Conservation (phyloP, 2,113 vertebrate genomes). For the Rutilus rutilus region DNA sequence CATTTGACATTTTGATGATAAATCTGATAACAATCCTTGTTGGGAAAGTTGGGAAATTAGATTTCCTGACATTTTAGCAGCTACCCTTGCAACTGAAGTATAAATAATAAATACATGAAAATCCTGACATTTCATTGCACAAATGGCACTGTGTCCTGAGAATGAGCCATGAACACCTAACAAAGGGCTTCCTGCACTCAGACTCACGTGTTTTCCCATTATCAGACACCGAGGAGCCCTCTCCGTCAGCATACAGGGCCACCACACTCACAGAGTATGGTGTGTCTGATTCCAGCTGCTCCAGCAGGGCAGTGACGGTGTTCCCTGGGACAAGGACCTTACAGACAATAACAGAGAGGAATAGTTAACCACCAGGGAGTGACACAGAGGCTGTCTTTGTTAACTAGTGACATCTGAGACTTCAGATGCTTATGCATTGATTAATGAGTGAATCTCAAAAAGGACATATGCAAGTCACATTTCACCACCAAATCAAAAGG, state of each 20-base stretch:
- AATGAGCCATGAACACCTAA: not conserved
- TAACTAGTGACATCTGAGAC: not conserved
- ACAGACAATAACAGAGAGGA: slow-evolving; percentile 23
- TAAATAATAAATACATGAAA: not conserved
- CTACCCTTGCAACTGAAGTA: too few species aligned
- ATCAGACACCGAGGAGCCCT: slow-evolving; percentile 81
- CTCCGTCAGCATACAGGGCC: slow-evolving; percentile 90
- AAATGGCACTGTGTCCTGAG: not conserved
- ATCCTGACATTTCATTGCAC: not conserved
- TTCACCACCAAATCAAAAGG: not conserved
- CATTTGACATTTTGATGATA: not conserved
- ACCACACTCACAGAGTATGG: slow-evolving; percentile 87
- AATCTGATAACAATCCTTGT: not conserved
- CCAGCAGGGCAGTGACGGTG: slow-evolving; percentile 80
- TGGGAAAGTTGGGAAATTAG: not conserved
- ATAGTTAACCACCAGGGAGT: not conserved
- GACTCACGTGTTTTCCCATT: slow-evolving; percentile 91
- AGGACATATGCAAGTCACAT: not conserved
- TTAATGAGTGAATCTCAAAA: not conserved
- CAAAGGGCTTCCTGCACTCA: not conserved
- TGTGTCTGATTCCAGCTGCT: slow-evolving; percentile 86
- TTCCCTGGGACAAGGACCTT: slow-evolving; percentile 87
- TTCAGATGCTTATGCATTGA: not conserved
- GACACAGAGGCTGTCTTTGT: not conserved
- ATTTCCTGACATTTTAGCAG: not conserved